Conservation (phyloP, 2,888 invertebrate genomes). For the Dermolepida albohirtum region DNA sequence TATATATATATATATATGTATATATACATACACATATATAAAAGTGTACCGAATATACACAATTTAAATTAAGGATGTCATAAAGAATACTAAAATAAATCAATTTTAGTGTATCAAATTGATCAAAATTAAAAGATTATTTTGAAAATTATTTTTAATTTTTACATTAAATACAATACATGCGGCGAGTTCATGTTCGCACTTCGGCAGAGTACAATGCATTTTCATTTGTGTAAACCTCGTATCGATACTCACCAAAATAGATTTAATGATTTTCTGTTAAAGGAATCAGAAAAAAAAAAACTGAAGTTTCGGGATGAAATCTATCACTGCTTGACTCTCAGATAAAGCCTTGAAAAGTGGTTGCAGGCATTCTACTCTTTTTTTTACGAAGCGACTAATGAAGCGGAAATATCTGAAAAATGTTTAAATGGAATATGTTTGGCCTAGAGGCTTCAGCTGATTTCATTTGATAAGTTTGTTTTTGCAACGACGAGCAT, state of each 20-base stretch:
- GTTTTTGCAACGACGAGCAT: constrained; percentile 22
- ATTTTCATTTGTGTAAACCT: too few species aligned
- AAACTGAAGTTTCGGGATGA: constrained; percentile 26
- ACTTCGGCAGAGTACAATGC: too few species aligned
- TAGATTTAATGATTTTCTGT: constrained; percentile 23
- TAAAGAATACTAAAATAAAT: too few species aligned
- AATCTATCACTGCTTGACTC: constrained; percentile 42
- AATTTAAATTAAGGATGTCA: too few species aligned
- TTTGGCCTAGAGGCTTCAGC: constrained; percentile 15
- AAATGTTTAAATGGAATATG: constrained; percentile 39
- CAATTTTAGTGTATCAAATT: too few species aligned
- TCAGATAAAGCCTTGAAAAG: constrained; percentile 42
- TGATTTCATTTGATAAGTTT: constrained; percentile 34
- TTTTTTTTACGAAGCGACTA: constrained; percentile 38
- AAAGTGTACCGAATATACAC: too few species aligned
- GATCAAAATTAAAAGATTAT: too few species aligned
- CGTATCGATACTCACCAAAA: neutral
- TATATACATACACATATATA: too few species aligned
- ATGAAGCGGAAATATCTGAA: constrained; percentile 43
- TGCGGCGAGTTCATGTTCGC: too few species aligned
- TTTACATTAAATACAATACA: too few species aligned
- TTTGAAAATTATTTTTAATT: too few species aligned
- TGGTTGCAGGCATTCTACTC: constrained; percentile 38
- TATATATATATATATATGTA: too few species aligned
- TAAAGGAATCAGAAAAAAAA: constrained; percentile 27